Conservation (phyloP, 2,888 invertebrate species). For the Andrena minutula region DNA sequence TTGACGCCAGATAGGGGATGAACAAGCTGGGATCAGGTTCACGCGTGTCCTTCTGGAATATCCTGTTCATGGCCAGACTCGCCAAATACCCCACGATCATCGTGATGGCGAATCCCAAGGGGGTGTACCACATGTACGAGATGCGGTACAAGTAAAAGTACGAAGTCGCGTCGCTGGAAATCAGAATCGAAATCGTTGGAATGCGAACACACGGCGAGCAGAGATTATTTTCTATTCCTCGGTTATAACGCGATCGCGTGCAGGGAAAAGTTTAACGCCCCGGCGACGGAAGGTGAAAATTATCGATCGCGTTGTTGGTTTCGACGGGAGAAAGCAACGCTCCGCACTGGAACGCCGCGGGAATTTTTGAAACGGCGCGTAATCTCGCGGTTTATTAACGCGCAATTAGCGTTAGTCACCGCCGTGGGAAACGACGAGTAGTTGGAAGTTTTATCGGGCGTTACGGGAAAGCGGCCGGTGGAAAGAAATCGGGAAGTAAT, state of each 20-base stretch:
- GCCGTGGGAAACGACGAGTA: constrained; percentile 65
- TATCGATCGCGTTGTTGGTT: constrained; percentile 13
- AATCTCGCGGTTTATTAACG: constrained; percentile 65
- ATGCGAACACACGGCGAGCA: not conserved
- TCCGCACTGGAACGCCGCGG: constrained; percentile 30
- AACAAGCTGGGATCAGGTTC: constrained; percentile 87
- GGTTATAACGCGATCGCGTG: not conserved
- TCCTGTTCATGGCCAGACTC: constrained; percentile 84
- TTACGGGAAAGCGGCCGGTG: constrained; percentile 48
- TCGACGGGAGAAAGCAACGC: constrained; percentile 59
- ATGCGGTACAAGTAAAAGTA: constrained; percentile 90
- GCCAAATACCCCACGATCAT: constrained; percentile 86
- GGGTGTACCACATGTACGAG: constrained; percentile 91
- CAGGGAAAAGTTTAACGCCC: not conserved
- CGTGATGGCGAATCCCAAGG: constrained; percentile 86
- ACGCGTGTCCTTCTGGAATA: constrained; percentile 78
- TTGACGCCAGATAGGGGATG: constrained; percentile 86
- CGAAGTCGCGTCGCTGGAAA: constrained; percentile 45
- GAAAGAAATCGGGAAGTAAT: constrained; percentile 51
- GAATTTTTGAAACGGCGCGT: constrained; percentile 37
- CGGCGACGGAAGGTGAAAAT: constrained; percentile 4
- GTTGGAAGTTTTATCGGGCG: constrained; percentile 33
- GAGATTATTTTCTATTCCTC: not conserved
- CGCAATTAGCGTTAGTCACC: constrained; percentile 61
- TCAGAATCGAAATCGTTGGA: not conserved